Conservation (phyloP, 2,888 invertebrate genomes). For the Oscheius sp. region DNA sequence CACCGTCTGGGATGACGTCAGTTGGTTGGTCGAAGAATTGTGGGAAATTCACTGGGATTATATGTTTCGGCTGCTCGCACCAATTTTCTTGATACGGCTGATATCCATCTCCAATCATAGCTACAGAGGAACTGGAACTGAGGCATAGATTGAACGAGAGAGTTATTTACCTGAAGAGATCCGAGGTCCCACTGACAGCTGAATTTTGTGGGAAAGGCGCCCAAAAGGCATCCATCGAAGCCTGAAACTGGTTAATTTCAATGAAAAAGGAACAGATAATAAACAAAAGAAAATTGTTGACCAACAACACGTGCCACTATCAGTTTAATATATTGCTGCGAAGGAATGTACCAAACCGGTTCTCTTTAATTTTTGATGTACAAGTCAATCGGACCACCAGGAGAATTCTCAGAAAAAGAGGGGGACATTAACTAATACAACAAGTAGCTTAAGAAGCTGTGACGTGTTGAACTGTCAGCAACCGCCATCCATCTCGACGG, state of each 20-base stretch:
- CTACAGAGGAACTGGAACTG: constrained; percentile 51
- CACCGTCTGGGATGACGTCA: not conserved
- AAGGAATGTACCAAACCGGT: constrained; percentile 18
- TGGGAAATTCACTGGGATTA: constrained; percentile 1
- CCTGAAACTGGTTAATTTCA: not conserved
- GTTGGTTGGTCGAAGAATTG: constrained; percentile 9
- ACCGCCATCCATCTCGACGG: constrained; percentile 30
- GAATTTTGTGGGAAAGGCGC: constrained; percentile 19
- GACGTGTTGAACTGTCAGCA: constrained; percentile 23
- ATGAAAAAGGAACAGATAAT: not conserved
- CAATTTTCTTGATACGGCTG: constrained; percentile 29
- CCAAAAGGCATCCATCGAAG: constrained; percentile 33
- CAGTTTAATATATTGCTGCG: constrained; percentile 11
- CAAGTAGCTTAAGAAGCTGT: constrained; percentile 4
- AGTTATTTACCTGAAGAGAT: constrained; percentile 35
- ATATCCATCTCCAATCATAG: constrained; percentile 48
- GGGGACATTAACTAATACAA: no score
- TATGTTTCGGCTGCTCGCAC: constrained; percentile 3
- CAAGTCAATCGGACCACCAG: constrained; percentile 17
- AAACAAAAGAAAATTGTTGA: not conserved
- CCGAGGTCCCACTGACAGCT: constrained; percentile 49
- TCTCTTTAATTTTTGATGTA: constrained; percentile 14
- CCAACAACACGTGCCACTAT: constrained; percentile 14
- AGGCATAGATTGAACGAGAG: not conserved
- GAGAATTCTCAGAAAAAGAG: no score